These are phyloP conservation scores for Troilus luridus DNA, from an alignment of 2,888 invertebrate species.

Conservation along the genomic window DNA sequence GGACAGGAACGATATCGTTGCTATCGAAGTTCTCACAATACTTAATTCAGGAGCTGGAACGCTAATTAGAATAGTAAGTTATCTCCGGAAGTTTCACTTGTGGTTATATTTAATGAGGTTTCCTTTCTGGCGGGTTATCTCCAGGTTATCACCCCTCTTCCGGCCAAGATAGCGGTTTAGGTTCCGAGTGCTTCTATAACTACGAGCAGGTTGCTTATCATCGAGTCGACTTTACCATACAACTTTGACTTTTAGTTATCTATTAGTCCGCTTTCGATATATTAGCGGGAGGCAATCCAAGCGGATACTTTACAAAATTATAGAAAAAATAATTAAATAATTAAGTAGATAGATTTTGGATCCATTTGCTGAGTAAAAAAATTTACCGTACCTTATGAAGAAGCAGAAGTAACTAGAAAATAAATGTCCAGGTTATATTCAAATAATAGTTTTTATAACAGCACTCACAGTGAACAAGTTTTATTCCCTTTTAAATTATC, in stretches of 20 bases:
- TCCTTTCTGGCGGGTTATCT: conserved; percentile 1
- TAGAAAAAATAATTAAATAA: background rate
- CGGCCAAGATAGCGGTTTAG: background rate
- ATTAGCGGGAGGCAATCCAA: background rate
- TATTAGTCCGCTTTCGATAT: no score
- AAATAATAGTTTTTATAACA: no score
- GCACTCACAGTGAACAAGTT: no score
- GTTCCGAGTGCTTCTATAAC: conserved; percentile 4
- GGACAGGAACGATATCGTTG: background rate
- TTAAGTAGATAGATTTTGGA: background rate
- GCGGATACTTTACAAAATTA: background rate
- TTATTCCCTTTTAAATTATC: no score
- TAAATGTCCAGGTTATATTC: no score
- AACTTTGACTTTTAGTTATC: background rate
- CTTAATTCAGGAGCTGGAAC: background rate
- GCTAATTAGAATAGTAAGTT: background rate
- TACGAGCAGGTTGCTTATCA: background rate
- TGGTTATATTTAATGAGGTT: conserved; percentile 31
- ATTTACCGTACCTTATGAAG: no score
- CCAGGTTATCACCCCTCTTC: background rate
- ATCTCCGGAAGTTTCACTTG: conserved; percentile 34
- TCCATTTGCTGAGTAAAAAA: no score
- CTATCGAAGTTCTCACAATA: conserved; percentile 1
- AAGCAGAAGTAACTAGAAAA: no score
- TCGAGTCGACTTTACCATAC: background rate